phyloP scores from a whole-genome alignment of 2,797 vertebrate species.

The Fistularia tabacaria region DNA sequence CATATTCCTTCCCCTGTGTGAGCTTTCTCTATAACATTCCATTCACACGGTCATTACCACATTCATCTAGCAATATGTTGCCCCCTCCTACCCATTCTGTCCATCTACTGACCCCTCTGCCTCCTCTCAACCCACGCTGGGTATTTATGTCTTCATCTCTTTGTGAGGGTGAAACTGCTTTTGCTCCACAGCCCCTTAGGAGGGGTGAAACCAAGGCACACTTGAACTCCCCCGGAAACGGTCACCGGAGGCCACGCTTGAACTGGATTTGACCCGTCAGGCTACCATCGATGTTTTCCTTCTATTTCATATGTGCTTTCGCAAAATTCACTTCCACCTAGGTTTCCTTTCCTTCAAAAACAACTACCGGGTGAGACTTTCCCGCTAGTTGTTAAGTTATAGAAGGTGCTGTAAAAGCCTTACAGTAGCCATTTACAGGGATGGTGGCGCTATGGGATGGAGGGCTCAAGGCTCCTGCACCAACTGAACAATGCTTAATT shows the following conservation, averaged over 20 bases:
- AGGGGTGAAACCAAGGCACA: constrained; percentile 56
- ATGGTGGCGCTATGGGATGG: constrained; percentile 38
- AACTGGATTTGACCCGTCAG: constrained; percentile 58
- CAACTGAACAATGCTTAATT: constrained; percentile 75
- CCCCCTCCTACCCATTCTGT: constrained; percentile 36
- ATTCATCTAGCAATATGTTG: constrained; percentile 16
- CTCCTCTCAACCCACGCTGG: constrained; percentile 34
- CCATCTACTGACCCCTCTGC: constrained; percentile 44
- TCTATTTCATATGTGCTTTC: not conserved
- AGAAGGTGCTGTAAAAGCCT: constrained; percentile 57
- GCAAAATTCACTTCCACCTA: constrained; percentile 10
- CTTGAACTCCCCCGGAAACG: constrained; percentile 65
- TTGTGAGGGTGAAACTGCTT: constrained; percentile 51
- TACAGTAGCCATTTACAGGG: constrained; percentile 63
- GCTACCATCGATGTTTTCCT: constrained; percentile 16
- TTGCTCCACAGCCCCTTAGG: constrained; percentile 15
- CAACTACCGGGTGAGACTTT: not conserved
- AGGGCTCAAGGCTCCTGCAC: constrained; percentile 32
- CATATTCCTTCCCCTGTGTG: not conserved
- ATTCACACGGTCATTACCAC: constrained; percentile 50
- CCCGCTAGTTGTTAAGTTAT: constrained; percentile 48
- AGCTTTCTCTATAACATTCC: not conserved
- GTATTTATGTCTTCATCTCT: constrained; percentile 50
- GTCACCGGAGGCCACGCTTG: constrained; percentile 40
- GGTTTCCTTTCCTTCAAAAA: not conserved